Evolutionary conservation across 2,888 invertebrate genomes (phyloP).

Genomic region (Trilocha varians): DNA sequence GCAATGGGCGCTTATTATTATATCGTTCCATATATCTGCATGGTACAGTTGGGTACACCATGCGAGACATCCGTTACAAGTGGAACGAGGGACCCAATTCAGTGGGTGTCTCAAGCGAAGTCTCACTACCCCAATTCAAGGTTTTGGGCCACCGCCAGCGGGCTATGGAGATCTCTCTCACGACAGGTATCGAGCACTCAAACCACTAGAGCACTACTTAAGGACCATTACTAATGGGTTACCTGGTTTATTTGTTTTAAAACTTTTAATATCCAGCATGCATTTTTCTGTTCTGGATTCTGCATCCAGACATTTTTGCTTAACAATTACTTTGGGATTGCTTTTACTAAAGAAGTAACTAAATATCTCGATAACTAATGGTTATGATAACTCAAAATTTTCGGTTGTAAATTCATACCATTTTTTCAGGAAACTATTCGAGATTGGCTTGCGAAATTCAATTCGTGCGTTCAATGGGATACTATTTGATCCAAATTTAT

Average conservation of each 20-base stretch:
- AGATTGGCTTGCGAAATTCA: conserved; percentile 96
- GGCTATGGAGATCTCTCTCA: conserved; percentile 94
- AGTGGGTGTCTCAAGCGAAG: conserved; percentile 94
- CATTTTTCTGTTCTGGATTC: conserved; percentile 14
- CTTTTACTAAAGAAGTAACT: neutral
- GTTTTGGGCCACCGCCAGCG: conserved; percentile 95
- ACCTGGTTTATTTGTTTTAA: conserved; percentile 13
- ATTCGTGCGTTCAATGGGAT: conserved; percentile 98
- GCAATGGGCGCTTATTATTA: conserved; percentile 67
- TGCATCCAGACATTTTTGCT: neutral
- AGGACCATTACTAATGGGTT: conserved; percentile 10
- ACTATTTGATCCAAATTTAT: conserved; percentile 98
- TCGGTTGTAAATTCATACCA: neutral
- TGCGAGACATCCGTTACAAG: conserved; percentile 97
- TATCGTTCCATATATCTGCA: conserved; percentile 66
- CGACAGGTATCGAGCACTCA: conserved; percentile 83
- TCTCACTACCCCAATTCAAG: conserved; percentile 96
- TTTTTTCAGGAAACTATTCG: conserved; percentile 90
- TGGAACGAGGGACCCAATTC: conserved; percentile 96
- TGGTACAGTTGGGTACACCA: conserved; percentile 95
- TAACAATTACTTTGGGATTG: neutral
- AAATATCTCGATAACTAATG: too few relatives aligned
- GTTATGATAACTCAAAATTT: conserved; percentile 9
- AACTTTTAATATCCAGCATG: conserved; percentile 24
- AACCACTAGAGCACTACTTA: conserved; percentile 7